Base-by-base conservation (phyloP, 2,113 vertebrate species). In the Agapornis roseicollis region DNA sequence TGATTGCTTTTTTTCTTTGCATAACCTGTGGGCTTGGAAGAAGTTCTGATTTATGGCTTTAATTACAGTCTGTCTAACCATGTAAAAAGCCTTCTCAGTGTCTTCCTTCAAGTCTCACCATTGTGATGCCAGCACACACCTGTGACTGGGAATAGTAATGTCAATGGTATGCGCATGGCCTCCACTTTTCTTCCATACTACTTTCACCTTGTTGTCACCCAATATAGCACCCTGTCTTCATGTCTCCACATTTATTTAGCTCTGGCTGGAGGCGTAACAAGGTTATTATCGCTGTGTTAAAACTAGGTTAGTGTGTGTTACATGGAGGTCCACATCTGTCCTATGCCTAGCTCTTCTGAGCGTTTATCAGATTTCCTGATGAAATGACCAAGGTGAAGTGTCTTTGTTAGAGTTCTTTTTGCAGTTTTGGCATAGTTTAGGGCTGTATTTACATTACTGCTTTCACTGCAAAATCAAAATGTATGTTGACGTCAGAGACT, bases 41-140 rank as follows among this genome's bases (percentile, higher is more conserved):
- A 65, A 70, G 10, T 78, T 93, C 11, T 90, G 25, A n/a, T 53
- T 66, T 91, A n/a, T 16, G n/a, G 13, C 27, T 86, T 86, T 81
- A 71, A 64, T 92, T 85, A 49, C 17, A 83, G n/a, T 44, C 17
- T 79, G 7, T 49, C 37, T 58, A 39, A 33, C 20, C 14, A 31
- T 50, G 17, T 73, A 22, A 42, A 80, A 93, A 90, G 17, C 9
- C 7, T 49, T 77, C 18, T 41, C 4, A 7, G 17, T 68, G 35
- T 86, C 35, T 95, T 70, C 25, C n/a, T 82, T 77, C 19, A 60
- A 42, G 29, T 70, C 72, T 86, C 24, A 42, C 16, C 7, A 4
- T 58, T 84, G 49, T 74, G 69, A 55, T 82, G 52, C 29, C 44
- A 76, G 13, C 13, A 70, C 25, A 52, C 18, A 50, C 20, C 16